Evolutionary conservation across 2,113 vertebrate genomes (phyloP).

Genomic region (Probosciger aterrimus): DNA sequence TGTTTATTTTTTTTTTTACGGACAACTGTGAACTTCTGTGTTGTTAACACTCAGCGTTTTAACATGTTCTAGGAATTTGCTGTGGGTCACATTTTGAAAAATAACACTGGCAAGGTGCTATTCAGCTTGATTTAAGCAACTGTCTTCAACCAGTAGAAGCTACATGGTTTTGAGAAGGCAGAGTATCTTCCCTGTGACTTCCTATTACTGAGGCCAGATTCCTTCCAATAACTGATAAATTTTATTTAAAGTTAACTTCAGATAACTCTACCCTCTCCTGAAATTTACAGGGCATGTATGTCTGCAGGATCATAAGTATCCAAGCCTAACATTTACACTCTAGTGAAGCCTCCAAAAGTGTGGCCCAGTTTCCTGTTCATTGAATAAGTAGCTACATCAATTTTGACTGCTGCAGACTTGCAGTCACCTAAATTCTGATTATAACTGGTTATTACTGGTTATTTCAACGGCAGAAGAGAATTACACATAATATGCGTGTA

Average conservation of each 20-base stretch:
- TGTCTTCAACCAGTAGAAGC: not conserved
- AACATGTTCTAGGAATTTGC: not conserved
- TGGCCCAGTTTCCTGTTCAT: not conserved
- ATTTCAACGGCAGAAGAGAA: not conserved
- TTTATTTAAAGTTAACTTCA: not conserved
- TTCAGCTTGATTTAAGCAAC: not conserved
- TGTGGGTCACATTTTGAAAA: not conserved
- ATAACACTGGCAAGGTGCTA: not conserved
- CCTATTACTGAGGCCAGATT: not conserved
- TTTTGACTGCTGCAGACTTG: not conserved
- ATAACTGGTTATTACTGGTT: not conserved
- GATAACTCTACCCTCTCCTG: not conserved
- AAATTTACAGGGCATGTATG: not conserved
- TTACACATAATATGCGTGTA: not conserved
- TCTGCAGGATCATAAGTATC: not conserved
- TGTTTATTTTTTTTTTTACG: not conserved
- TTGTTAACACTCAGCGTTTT: not conserved
- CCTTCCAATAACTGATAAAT: not conserved
- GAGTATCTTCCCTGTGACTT: not conserved
- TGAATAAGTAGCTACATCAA: not conserved
- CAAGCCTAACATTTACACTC: not conserved
- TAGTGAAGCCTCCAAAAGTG: not conserved
- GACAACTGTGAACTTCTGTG: not conserved
- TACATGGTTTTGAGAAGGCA: not conserved
- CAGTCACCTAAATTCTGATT: not conserved